Conservation (phyloP, 2,113 vertebrate genomes). For the Pogona vitticeps region DNA sequence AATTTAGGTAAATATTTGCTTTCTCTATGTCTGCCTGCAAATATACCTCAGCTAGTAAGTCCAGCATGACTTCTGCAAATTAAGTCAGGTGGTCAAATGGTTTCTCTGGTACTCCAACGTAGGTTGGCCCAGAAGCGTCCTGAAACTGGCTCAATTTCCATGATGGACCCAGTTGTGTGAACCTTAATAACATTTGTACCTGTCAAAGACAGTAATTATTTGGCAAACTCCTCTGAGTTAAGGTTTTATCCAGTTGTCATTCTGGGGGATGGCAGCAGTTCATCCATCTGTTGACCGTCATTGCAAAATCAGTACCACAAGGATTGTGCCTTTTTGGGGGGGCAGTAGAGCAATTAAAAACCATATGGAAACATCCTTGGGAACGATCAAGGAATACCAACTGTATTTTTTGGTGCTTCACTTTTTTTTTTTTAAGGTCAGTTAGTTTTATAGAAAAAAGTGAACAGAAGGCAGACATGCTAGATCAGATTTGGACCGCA, state of each 20-base stretch:
- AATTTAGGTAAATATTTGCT: background rate
- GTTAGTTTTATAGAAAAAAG: background rate
- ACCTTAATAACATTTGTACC: background rate
- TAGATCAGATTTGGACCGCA: background rate
- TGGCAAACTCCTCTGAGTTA: conserved; percentile 43
- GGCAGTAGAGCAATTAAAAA: background rate
- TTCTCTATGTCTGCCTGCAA: background rate
- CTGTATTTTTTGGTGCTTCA: conserved; percentile 37
- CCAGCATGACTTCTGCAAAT: background rate
- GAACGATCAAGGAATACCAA: background rate
- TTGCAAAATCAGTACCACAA: accelerated
- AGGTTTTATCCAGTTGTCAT: background rate
- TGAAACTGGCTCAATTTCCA: background rate
- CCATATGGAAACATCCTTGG: background rate
- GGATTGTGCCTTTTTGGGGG: accelerated
- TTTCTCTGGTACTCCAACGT: conserved; percentile 27
- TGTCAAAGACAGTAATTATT: background rate
- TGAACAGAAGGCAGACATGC: no score
- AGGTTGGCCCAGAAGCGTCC: background rate
- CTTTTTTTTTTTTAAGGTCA: background rate
- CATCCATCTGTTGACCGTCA: background rate
- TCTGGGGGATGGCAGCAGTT: accelerated
- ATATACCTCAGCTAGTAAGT: no score
- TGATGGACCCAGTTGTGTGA: background rate
- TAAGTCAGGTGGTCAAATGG: background rate